phyloP scores from a whole-genome alignment of 1,140 invertebrate species.

The Cecropterus lyciades region DNA sequence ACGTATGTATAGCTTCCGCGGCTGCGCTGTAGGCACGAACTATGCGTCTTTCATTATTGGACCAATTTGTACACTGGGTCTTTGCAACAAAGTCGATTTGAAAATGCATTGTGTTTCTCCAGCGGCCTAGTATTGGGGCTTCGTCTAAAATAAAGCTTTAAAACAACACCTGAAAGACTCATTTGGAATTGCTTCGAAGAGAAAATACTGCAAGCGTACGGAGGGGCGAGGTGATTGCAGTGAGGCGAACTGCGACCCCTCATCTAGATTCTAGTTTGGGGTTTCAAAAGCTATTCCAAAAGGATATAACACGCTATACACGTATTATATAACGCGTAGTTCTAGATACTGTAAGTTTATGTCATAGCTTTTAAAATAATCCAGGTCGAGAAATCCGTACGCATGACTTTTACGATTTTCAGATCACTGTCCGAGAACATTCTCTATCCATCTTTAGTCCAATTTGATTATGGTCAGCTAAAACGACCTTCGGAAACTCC shows the following conservation, averaged over 20 bases:
- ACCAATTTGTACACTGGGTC: conserved; percentile 63
- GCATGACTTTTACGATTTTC: too few relatives aligned
- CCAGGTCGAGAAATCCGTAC: too few relatives aligned
- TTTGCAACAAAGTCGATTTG: conserved; percentile 62
- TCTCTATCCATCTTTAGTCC: too few relatives aligned
- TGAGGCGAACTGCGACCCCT: conserved; percentile 60
- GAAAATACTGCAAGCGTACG: conserved; percentile 61
- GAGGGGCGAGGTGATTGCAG: conserved; percentile 71
- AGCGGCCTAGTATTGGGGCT: conserved; percentile 37
- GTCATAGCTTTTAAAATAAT: too few relatives aligned
- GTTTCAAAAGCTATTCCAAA: conserved; percentile 44
- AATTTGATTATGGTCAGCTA: too few relatives aligned
- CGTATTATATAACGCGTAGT: conserved; percentile 21
- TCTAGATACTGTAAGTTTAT: neutral
- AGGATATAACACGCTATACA: conserved; percentile 32
- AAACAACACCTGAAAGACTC: conserved; percentile 19
- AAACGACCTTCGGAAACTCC: too few relatives aligned
- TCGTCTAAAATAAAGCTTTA: conserved; percentile 5
- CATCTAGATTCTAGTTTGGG: conserved; percentile 46
- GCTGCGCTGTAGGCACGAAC: conserved; percentile 63
- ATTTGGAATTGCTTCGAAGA: conserved; percentile 33
- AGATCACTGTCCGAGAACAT: too few relatives aligned
- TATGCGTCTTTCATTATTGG: conserved; percentile 45
- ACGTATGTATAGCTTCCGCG: conserved; percentile 69
- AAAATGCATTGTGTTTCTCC: conserved; percentile 49